Conservation (phyloP, 1,140 invertebrate species). For the Eulimnadia texana region DNA sequence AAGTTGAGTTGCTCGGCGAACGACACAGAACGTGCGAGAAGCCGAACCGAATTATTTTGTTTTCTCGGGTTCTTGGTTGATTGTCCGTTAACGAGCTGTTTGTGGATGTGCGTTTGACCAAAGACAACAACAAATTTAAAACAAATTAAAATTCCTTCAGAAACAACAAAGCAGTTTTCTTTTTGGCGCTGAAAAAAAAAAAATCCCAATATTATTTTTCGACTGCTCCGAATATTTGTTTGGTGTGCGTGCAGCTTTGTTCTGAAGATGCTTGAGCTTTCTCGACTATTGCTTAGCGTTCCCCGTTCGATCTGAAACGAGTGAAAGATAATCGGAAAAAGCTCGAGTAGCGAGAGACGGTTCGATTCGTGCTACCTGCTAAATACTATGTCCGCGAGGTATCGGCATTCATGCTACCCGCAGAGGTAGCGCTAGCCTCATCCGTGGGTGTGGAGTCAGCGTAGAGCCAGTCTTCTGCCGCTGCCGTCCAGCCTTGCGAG, state of each 20-base stretch:
- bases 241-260: background rate
- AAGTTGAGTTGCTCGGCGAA: too few relatives aligned
- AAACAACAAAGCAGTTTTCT: too few relatives aligned
- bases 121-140: too few relatives aligned
- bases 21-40: too few relatives aligned
- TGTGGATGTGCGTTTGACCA: too few relatives aligned
- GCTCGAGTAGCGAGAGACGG: background rate
- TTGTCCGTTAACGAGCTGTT: too few relatives aligned
- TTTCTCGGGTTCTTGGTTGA: too few relatives aligned
- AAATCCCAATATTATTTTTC: too few relatives aligned
- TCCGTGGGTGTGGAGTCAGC: constrained; percentile 37
- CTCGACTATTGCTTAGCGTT: background rate
- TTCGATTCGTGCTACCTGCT: background rate
- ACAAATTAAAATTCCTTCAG: too few relatives aligned
- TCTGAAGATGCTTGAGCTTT: background rate
- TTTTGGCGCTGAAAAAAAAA: background rate
- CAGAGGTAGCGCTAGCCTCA: constrained; percentile 33
- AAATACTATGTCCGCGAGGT: background rate
- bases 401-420: constrained; percentile 13
- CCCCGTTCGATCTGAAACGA: background rate
- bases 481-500: constrained; percentile 2
- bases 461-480: constrained; percentile 27
- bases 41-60: too few relatives aligned
- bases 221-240: background rate
- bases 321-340: background rate